phyloP scores from a whole-genome alignment of 2,888 invertebrate genomes.

The Epinotia brunnichana region DNA sequence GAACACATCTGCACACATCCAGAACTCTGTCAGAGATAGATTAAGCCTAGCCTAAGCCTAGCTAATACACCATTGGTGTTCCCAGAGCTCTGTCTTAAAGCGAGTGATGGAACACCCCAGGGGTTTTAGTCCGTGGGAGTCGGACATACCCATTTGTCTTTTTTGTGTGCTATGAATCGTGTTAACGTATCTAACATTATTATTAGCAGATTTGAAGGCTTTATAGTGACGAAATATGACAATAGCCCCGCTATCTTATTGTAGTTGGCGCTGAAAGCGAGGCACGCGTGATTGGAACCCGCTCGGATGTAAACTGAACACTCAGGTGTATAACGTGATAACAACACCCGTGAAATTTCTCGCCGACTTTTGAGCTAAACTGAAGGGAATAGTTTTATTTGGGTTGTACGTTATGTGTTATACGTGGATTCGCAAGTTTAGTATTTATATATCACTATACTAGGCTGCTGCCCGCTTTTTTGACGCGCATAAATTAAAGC shows the following conservation, averaged over 20 bases:
- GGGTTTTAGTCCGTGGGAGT: too few species aligned
- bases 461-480: too few species aligned
- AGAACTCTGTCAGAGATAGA: too few species aligned
- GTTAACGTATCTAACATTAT: slow-evolving; percentile 6
- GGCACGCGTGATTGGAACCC: slow-evolving; percentile 68
- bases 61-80: too few species aligned
- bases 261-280: slow-evolving; percentile 59
- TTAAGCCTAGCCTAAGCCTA: too few species aligned
- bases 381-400: not conserved
- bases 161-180: slow-evolving; percentile 1
- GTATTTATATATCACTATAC: not conserved
- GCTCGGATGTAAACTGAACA: slow-evolving; percentile 65
- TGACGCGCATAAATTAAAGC: too few species aligned
- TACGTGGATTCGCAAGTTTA: not conserved
- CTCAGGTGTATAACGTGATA: slow-evolving; percentile 63
- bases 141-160: too few species aligned
- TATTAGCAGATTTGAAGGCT: slow-evolving; percentile 24
- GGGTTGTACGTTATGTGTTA: not conserved
- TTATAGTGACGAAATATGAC: slow-evolving; percentile 53
- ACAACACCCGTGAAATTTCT: slow-evolving; percentile 50
- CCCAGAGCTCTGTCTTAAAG: too few species aligned
- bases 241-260: slow-evolving; percentile 68
- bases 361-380: slow-evolving; percentile 31
- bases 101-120: too few species aligned
- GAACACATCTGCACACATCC: too few species aligned